A percentile compares a stretch with the other conserved stretches of the same genome.
Conservation (phyloP, 37 sponge, comb jelly and placozoan genomes). For the Beroe ovata region DNA sequence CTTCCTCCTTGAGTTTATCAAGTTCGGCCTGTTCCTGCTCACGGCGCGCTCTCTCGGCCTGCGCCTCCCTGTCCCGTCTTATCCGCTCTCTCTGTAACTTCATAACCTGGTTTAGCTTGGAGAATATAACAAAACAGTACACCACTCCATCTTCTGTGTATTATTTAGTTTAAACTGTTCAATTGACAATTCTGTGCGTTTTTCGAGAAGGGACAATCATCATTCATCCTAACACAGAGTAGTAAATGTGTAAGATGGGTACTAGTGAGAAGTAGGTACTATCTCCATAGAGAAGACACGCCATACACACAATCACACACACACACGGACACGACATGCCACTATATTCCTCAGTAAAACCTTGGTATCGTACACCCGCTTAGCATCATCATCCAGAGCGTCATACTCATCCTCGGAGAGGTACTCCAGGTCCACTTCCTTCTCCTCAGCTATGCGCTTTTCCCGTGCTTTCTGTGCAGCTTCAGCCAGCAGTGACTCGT, state of each 20-base stretch:
- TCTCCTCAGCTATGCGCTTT: slow-evolving; percentile 71
- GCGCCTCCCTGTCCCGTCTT: slow-evolving; percentile 5
- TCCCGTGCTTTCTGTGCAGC: slow-evolving; percentile 54
- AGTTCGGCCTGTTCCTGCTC: slow-evolving; percentile 53
- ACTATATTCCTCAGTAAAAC: background rate
- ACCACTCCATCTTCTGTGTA: too few species aligned
- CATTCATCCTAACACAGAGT: too few species aligned
- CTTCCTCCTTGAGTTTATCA: slow-evolving; percentile 38
- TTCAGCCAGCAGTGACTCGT: slow-evolving; percentile 6
- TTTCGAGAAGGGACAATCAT: too few species aligned
- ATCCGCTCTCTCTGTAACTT: slow-evolving; percentile 56
- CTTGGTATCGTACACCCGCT: slow-evolving; percentile 73
- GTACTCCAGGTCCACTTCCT: slow-evolving; percentile 70
- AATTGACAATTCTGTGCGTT: too few species aligned
- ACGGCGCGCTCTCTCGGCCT: slow-evolving; percentile 19
- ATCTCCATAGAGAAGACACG: too few species aligned
- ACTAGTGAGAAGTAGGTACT: too few species aligned
- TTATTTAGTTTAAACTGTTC: too few species aligned
- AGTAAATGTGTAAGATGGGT: too few species aligned
- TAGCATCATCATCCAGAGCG: slow-evolving; percentile 71
- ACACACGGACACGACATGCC: background rate
- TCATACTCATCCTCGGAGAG: slow-evolving; percentile 93
- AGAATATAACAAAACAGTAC: slow-evolving; percentile 11
- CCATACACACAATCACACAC: too few species aligned
- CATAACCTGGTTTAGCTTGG: slow-evolving; percentile 47